Conservation (phyloP, 2,797 vertebrate genomes). For the Hozukius guyotensis region DNA sequence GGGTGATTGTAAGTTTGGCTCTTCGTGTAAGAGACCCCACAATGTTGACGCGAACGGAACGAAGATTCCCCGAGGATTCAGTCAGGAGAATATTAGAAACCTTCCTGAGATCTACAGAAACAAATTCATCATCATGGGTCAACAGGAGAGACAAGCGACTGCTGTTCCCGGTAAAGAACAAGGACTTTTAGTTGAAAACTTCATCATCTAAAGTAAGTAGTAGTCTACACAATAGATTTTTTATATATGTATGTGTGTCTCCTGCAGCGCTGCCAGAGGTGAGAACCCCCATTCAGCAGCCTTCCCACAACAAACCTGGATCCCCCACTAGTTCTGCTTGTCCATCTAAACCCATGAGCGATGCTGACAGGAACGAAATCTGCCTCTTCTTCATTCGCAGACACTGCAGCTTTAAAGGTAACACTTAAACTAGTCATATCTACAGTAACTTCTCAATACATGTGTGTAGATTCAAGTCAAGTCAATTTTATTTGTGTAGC, state of each 20-base stretch:
- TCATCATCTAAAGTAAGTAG: background rate
- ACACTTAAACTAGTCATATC: background rate
- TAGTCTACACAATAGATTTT: background rate
- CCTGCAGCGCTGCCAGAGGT: conserved; percentile 5
- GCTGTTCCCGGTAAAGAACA: conserved; percentile 42
- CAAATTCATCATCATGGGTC: conserved; percentile 67
- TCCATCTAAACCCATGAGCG: conserved; percentile 39
- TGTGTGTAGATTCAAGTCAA: background rate
- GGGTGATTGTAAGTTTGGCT: conserved; percentile 84
- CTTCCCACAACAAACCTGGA: background rate
- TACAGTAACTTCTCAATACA: background rate
- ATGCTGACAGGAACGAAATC: conserved; percentile 83
- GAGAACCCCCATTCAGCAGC: background rate
- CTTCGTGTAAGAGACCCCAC: conserved; percentile 83
- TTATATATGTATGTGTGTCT: background rate
- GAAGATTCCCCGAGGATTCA: conserved; percentile 79
- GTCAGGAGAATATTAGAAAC: conserved; percentile 63
- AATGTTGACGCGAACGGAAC: conserved; percentile 47
- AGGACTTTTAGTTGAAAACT: background rate
- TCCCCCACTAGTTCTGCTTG: background rate
- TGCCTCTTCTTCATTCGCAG: conserved; percentile 85
- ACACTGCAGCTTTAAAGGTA: conserved; percentile 86
- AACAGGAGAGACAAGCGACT: background rate
- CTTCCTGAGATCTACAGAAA: conserved; percentile 79
- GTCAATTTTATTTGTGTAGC: too few species aligned